Evolutionary conservation across 2,888 invertebrate species (phyloP), one percentile per base, ranked within the genome.

Genomic region (Phania funesta): DNA sequence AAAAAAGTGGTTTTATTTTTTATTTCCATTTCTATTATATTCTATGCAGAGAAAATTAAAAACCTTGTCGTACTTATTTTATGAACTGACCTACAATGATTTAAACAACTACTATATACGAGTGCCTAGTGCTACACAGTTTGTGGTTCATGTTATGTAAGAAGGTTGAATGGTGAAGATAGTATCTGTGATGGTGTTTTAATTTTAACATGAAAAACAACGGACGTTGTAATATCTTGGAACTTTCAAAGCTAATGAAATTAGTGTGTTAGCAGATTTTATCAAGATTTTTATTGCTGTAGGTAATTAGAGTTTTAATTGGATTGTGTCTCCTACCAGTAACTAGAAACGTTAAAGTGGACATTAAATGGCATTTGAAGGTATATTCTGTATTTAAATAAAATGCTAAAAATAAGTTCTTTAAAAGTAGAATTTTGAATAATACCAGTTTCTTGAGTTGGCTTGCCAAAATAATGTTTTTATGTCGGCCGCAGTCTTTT

Each of bases 31-130:
- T 60, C 71, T 60, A 2, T n/a, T n/a, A n/a, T n/a, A n/a, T n/a
- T n/a, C n/a, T n/a, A n/a, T n/a, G 1, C 3, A 41, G 54, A 64
- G 77, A 65, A 76, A 77, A 71, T 71, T 60, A 67, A 80, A 74
- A 80, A 26, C 75, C 68, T 62, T 58, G 62, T 56, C 8, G 16
- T 65, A 16, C 22, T 22, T 48, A 56, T 46, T 60, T 50, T 58
- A 65, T 52, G 52, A 24, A 9, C 0, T 64, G 54, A 54, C 54
- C 54, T 68, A 64, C 46, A 77, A 44, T 32, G 1, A 44, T 58
- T 5, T 50, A 50, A n/a, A 38, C 6, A n/a, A n/a, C n/a, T n/a
- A n/a, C n/a, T n/a, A n/a, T n/a, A n/a, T n/a, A n/a, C n/a, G n/a
- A n/a, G 24, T 18, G 11, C 7, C 3, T 6, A 64, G 29, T 29